Conservation (phyloP, 2,888 invertebrate genomes). For the Eristalis arbustorum region DNA sequence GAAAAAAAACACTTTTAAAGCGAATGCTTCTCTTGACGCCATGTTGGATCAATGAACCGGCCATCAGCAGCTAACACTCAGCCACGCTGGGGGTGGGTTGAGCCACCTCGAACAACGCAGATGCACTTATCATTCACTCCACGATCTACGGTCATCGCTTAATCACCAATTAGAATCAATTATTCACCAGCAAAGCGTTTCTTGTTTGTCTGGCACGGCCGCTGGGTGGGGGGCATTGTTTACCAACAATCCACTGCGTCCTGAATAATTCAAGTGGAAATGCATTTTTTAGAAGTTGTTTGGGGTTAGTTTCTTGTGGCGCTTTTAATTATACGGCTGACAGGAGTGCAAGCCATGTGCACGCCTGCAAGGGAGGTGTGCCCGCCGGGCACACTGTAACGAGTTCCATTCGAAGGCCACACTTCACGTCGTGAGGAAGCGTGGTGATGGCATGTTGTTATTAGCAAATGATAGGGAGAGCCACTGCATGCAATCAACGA, state of each 20-base stretch:
- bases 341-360: constrained; percentile 5
- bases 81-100: background rate
- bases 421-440: background rate
- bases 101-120: background rate
- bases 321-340: constrained; percentile 7
- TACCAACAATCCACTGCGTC: constrained; percentile 36
- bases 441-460: constrained; percentile 5
- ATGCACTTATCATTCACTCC: background rate
- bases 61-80: background rate
- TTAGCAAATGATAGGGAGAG: constrained; percentile 30
- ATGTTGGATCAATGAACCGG: constrained; percentile 30
- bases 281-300: background rate
- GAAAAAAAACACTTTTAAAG: background rate
- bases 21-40: background rate
- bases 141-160: background rate
- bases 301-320: background rate
- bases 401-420: constrained; percentile 29
- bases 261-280: constrained; percentile 3
- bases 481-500: constrained; percentile 33
- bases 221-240: constrained; percentile 8
- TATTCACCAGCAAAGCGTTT: constrained; percentile 17
- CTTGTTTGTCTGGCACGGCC: constrained; percentile 15
- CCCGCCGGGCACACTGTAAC: constrained; percentile 12
- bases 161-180: constrained; percentile 9
- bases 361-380: constrained; percentile 19